Conservation (phyloP, 2,113 vertebrate species). For the Rhombomys opimus region DNA sequence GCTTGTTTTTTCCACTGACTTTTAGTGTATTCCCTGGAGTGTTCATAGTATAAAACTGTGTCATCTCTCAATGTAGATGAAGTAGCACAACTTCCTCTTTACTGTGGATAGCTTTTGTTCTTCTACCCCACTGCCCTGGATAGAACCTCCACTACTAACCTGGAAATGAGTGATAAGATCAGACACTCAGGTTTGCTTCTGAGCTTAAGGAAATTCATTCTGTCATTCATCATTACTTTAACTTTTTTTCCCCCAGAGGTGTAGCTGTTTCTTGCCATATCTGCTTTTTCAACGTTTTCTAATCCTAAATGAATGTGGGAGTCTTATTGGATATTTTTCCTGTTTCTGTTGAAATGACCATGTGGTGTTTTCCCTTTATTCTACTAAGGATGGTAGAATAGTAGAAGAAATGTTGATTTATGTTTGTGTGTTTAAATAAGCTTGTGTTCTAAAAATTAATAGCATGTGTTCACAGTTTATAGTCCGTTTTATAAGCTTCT, state of each 20-base stretch:
- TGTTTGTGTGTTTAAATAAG: conserved; percentile 1
- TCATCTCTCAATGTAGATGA: background rate
- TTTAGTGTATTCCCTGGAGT: background rate
- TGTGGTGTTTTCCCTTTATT: background rate
- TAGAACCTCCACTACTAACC: background rate
- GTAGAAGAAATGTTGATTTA: background rate
- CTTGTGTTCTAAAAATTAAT: conserved; percentile 21
- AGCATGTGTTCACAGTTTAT: background rate
- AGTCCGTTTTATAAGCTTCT: conserved; percentile 1
- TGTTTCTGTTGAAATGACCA: background rate
- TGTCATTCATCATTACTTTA: conserved; percentile 1
- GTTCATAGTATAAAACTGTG: background rate
- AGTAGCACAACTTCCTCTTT: background rate
- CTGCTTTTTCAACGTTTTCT: background rate
- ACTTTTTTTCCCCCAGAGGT: conserved; percentile 31
- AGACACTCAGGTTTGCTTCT: conserved; percentile 17
- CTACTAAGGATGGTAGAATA: background rate
- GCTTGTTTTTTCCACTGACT: background rate
- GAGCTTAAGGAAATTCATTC: background rate
- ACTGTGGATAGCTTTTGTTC: background rate
- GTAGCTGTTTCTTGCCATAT: background rate
- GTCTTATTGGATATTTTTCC: background rate
- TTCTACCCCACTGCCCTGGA: background rate
- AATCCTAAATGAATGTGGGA: background rate
- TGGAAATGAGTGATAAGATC: conserved; percentile 1